Base-by-base conservation (phyloP, 2,113 vertebrate species). In the Psophia crepitans region DNA sequence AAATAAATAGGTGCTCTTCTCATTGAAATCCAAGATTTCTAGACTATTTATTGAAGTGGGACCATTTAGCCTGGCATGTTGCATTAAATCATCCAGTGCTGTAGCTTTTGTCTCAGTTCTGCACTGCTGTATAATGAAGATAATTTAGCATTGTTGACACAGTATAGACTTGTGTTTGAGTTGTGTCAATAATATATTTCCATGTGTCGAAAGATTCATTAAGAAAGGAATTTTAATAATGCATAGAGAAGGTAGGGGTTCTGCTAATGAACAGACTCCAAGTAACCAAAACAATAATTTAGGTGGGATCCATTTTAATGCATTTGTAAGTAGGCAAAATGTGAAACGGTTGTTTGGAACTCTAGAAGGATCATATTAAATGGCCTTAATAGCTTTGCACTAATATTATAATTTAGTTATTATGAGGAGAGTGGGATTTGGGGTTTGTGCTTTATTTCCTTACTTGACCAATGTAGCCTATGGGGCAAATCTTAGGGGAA, bases 171-270 rank as follows among this genome's bases (percentile, higher is more conserved):
- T 82, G 37, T 88, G 7, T 93, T 94, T 84, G 68, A 84, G 53
- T 68, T 84, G 46, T 96, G 61, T 95, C 88, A 94, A 28, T 91
- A 84, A 83, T 90, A n/a, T 56, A 64, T 73, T 97, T 95, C 43
- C 56, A 77, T 66, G 12, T 89, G 46, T 85, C 77, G 66, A 73
- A 93, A 73, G 18, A 92, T 77, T 91, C 12, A 65, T 80, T 68
- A 70, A 37, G 61, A 79, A 87, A 84, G 44, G 9, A 70, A 49
- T 80, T 90, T 94, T 89, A 95, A 80, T 94, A 64, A 61, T 79
- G 21, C 35, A 65, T 61, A 44, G 19, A 35, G 69, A 84, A 75
- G 43, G 51, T 57, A 28, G 74, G 64, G 21, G 30, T 88, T 87
- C 89, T 95, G 26, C n/a, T 93, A 84, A 92, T 48, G 56, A 94